Conservation (phyloP, 1,140 invertebrate genomes). For the Vanessa atalanta region DNA sequence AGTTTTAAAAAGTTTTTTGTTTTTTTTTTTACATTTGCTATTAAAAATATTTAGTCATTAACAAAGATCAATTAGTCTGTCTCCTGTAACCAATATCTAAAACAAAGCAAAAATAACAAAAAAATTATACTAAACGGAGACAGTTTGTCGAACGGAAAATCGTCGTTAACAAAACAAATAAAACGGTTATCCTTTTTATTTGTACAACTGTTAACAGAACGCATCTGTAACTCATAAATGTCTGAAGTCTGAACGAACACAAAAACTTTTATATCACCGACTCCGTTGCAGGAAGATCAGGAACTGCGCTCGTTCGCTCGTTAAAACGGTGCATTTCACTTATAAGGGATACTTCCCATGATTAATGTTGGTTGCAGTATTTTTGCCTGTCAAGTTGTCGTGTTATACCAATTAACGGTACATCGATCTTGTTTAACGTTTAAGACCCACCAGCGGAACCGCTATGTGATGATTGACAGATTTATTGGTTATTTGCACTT, state of each 20-base stretch:
- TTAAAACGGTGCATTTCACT: conserved; percentile 26
- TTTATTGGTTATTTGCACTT: neutral
- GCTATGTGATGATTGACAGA: neutral
- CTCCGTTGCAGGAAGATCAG: conserved; percentile 9
- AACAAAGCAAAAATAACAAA: neutral
- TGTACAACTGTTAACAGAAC: conserved; percentile 13
- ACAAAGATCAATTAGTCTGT: too few relatives aligned
- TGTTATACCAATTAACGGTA: conserved; percentile 7
- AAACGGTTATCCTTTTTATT: conserved; percentile 19
- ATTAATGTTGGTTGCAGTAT: conserved; percentile 1
- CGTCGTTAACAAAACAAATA: neutral
- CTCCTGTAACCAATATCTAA: too few relatives aligned
- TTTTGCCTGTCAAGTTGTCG: conserved; percentile 10
- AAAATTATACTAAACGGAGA: neutral
- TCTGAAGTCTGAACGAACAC: neutral
- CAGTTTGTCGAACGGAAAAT: neutral
- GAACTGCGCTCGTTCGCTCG: conserved; percentile 4
- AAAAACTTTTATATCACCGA: conserved; percentile 6
- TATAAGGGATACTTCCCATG: conserved; percentile 15
- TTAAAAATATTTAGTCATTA: too few relatives aligned
- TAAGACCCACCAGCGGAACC: neutral
- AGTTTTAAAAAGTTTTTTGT: too few relatives aligned
- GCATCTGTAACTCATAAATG: conserved; percentile 6
- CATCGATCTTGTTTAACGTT: conserved; percentile 6
- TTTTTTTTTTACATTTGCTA: too few relatives aligned